phyloP scores from a whole-genome alignment of 2,113 vertebrate species.

The Chamaea fasciata region DNA sequence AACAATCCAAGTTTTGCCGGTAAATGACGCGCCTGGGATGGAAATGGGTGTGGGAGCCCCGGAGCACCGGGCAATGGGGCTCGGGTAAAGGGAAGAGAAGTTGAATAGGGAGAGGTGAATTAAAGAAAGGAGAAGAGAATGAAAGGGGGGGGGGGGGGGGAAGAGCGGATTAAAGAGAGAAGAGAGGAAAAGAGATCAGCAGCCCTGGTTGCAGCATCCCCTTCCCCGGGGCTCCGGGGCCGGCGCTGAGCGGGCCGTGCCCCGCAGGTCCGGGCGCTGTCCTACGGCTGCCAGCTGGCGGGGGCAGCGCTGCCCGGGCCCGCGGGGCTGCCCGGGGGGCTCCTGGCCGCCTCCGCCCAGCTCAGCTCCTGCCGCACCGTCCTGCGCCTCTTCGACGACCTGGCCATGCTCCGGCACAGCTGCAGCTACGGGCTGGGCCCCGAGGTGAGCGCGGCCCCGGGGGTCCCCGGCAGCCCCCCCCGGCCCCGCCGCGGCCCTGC shows the following conservation, averaged over 20 bases:
- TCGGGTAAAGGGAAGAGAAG: not conserved
- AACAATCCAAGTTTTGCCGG: not conserved
- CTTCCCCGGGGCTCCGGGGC: accelerated
- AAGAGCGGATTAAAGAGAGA: not conserved
- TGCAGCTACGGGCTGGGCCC: conserved; percentile 83
- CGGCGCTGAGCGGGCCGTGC: not conserved
- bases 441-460: conserved; percentile 64
- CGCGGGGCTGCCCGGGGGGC: conserved; percentile 69
- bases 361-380: conserved; percentile 87
- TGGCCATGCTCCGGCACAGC: conserved; percentile 84
- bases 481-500: accelerated
- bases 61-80: not conserved
- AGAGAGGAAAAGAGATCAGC: not conserved
- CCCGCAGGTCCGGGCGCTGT: conserved; percentile 79
- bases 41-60: not conserved
- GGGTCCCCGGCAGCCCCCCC: accelerated
- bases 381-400: conserved; percentile 89
- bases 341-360: conserved; percentile 83
- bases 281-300: conserved; percentile 85
- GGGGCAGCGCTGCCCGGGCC: conserved; percentile 80
- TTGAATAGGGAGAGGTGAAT: not conserved
- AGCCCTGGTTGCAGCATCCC: not conserved
- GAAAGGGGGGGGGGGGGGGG: not conserved
- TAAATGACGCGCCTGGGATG: not conserved
- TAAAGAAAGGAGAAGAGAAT: not conserved